Base-by-base conservation (phyloP, 1,140 invertebrate species). In the Aricia agestis region DNA sequence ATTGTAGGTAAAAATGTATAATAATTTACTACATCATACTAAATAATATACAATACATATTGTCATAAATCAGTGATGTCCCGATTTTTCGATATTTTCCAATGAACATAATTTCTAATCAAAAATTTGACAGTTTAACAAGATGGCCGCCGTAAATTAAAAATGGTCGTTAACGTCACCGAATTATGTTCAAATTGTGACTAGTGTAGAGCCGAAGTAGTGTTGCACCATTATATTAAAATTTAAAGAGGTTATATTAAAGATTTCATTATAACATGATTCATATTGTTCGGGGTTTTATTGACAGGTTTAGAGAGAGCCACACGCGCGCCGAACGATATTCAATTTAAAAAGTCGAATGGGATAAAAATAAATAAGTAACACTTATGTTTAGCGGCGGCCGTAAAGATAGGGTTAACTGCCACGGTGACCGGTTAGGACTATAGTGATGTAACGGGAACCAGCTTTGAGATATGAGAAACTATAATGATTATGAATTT, bases 351-450 rank as follows among this genome's bases (percentile, higher is more conserved):
- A 88, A 89, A 87, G 80, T 84, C 82, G 82, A 88, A 89, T 89
- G 86, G 88, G 85, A 89, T 87, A 86, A 89, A 87, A 90, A 90
- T 89, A 90, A 90, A 90, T 89, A 90, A 89, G 86, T 85, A 86
- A 90, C 88, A 89, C 87, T 90, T 90, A 90, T 89, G 88, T 90
- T 89, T 90, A 88, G 88, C 89, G 88, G 74, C 80, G 80, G 73
- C 84, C 86, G 83, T 90, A 90, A 90, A 90, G 88, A 90, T 90
- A 90, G 88, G 85, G 85, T 89, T 89, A 90, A 90, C 85, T 90
- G 87, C 85, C 78, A 82, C 79, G 77, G 76, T 86, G 86, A 79
- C 85, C 85, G 83, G 82, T 86, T 84, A 78, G 71, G 74, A 67
- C 67, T 69, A 69, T 85, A 85, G 86, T 76, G 83, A 71, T 69